Evolutionary conservation across 2,113 vertebrate species (phyloP), one percentile per base, ranked within the genome.

Genomic region (Petrocephalus zakoni): DNA sequence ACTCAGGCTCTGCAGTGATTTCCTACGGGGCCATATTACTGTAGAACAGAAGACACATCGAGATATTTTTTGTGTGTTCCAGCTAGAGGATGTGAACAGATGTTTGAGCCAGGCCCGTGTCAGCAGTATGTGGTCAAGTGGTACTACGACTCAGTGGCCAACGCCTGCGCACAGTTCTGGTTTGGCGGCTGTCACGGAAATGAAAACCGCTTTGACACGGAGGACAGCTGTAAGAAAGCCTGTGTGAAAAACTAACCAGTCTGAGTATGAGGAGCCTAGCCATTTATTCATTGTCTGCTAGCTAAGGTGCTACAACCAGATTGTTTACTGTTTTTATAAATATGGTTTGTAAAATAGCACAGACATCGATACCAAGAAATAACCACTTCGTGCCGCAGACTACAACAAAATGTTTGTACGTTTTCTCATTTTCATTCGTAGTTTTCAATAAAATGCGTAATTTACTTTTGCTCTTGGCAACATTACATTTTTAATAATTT

Each of bases 121-220:
- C 86, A 78, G 0, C 75, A 95, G 34, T 98, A 97, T 0, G 87
- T 95, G 87, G 93, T 96, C 47, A 96, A 95, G 90, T 97, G 97
- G 97, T 98, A 96, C 93, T 98, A 97, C 25, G 96, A 97, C 89
- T 89, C 90, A 29, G 92, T 91, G 0, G 94, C 94, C 9, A 97
- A 97, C 88, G 93, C 96, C 2, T 98, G 97, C n/a, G 97, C 95
- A 85, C 96, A 94, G 88, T 98, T 98, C 94, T 98, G 97, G 97
- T 99, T 96, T 0, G 96, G 97, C 90, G 97, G 96, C 61, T 98
- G 97, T 49, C 47, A 58, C 1, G 97, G 96, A 88, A 97, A 94
- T 89, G 75, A 89, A 86, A 98, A 98, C 37, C 95, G 93, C 89
- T 98, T 98, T 92, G 94, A 96, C 82, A 96, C 92, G 0, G 94